Percentiles rank a stretch among this genome's conserved stretches.
Conservation (phyloP, 2,888 invertebrate genomes). For the Cataglyphis cursor region DNA sequence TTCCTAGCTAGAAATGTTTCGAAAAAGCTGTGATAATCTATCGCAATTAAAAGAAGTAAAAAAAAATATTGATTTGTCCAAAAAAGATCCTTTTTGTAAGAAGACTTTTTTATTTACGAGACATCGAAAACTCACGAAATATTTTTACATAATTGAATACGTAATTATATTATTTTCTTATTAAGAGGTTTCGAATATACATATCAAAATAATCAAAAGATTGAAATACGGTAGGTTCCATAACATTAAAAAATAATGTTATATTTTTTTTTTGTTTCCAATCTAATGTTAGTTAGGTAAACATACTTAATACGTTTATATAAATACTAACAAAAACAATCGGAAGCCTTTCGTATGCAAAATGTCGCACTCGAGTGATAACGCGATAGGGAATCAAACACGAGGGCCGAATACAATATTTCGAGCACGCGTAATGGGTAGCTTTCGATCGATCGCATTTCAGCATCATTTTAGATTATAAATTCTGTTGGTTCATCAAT, state of each 20-base stretch:
- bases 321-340: not conserved
- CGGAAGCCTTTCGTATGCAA: not conserved
- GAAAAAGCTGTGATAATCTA: not conserved
- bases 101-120: not conserved
- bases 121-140: not conserved
- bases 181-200: not conserved
- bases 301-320: not conserved
- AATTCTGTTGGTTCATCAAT: not conserved
- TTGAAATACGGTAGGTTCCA: not conserved
- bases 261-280: not conserved
- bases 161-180: not conserved
- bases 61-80: not conserved
- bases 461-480: not conserved
- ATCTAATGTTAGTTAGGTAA: not conserved
- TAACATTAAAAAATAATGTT: not conserved
- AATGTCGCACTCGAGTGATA: slow-evolving; percentile 5
- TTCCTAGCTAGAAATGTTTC: not conserved
- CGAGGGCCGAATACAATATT: slow-evolving; percentile 20
- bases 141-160: not conserved
- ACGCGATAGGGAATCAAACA: not conserved
- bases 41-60: not conserved
- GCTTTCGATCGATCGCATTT: slow-evolving; percentile 29
- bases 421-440: slow-evolving; percentile 20
- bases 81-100: not conserved
- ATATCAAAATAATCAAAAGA: not conserved